These are phyloP conservation scores for Zygogramma bicolorata DNA, from an alignment of 2,888 invertebrate genomes.

Conservation along the genomic window DNA sequence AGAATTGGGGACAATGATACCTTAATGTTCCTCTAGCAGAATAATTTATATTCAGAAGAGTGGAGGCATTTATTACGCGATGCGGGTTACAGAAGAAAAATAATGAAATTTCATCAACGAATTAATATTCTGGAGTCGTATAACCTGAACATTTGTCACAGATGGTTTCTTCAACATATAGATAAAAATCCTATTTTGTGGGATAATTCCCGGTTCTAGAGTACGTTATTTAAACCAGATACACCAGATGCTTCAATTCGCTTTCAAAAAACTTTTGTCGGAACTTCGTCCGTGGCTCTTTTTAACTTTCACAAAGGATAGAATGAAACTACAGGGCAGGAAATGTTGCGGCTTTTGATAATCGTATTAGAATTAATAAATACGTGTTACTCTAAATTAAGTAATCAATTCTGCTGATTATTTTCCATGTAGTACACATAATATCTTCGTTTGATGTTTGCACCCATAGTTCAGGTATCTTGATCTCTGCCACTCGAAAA, in stretches of 20 bases:
- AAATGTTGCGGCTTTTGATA: background rate
- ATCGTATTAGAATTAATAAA: background rate
- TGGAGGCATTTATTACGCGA: background rate
- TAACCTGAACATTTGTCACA: conserved; percentile 22
- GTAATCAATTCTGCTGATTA: too few species aligned
- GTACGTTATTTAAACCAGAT: conserved; percentile 10
- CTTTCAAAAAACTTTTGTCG: background rate
- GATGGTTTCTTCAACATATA: conserved; percentile 22
- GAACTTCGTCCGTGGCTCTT: background rate
- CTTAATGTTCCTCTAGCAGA: too few species aligned
- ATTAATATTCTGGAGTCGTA: conserved; percentile 18
- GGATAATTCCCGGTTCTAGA: conserved; percentile 12
- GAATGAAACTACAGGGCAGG: background rate
- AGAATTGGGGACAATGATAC: too few species aligned
- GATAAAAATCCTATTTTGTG: conserved; percentile 26
- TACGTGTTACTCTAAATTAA: too few species aligned
- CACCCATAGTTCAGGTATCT: too few species aligned
- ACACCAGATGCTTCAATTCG: conserved; percentile 25
- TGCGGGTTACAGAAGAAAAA: background rate
- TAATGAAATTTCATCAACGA: conserved; percentile 12
- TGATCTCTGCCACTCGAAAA: too few species aligned
- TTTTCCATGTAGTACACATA: too few species aligned
- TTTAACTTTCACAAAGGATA: background rate
- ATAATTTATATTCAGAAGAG: background rate
- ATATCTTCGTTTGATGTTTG: too few species aligned